These are phyloP conservation scores for Zoanthus sociatus DNA, from an alignment of 92 coral and sea anemone species.

Conservation along the genomic window DNA sequence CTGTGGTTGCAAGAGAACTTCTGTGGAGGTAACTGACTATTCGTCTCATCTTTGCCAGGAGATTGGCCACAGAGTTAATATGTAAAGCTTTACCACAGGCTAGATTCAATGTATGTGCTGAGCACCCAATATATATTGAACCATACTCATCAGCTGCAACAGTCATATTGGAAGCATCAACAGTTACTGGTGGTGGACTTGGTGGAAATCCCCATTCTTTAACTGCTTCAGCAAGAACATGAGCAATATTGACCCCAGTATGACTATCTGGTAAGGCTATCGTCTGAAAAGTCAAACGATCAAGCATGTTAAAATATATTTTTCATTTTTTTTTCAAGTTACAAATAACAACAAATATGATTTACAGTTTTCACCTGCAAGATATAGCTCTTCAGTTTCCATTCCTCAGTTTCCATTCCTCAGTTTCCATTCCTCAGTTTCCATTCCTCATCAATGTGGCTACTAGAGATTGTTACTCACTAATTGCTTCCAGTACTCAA, in stretches of 20 bases:
- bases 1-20: slow-evolving; percentile 59
- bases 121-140: slow-evolving; percentile 50
- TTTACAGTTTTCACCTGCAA: slow-evolving; percentile 44
- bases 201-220: slow-evolving; percentile 64
- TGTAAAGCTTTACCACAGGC: slow-evolving; percentile 64
- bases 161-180: slow-evolving; percentile 48
- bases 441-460: too few relatives aligned
- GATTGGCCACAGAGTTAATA: slow-evolving; percentile 62
- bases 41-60: slow-evolving; percentile 65
- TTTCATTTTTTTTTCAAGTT: slow-evolving; percentile 3
- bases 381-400: slow-evolving; percentile 44
- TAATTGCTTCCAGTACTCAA: too few relatives aligned
- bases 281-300: neutral
- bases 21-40: slow-evolving; percentile 61
- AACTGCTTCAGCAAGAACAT: slow-evolving; percentile 63
- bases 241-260: slow-evolving; percentile 48
- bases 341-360: slow-evolving; percentile 22
- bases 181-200: slow-evolving; percentile 64
- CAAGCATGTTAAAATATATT: neutral
- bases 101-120: slow-evolving; percentile 64
- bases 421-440: neutral
- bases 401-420: too few relatives aligned
- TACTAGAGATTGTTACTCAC: too few relatives aligned
- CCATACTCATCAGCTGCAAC: slow-evolving; percentile 61
- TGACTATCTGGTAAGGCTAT: too few relatives aligned